Base-by-base conservation (phyloP, 92 coral and sea anemone genomes). In the Meandrina meandrites region DNA sequence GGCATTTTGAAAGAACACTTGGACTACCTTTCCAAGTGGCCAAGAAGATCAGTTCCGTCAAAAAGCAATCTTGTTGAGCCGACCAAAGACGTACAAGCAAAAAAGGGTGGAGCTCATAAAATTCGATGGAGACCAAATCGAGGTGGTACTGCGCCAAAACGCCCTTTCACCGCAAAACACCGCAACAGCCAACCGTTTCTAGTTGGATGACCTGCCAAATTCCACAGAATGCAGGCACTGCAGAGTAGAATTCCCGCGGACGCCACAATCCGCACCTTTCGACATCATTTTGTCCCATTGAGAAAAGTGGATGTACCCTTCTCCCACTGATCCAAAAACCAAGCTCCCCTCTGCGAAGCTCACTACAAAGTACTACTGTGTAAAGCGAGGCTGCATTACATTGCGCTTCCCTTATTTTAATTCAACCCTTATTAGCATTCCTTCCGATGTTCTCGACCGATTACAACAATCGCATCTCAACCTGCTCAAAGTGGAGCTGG, bases 111-210 rank as follows among this genome's bases (percentile, higher is more conserved):
- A 54, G 31, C 80, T 6, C 86, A 88, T 85, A 79, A 69, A 70
- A 70, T 79, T 54, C 80, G 88, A 8, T 88, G 86, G 86, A 74
- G 89, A 31, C 91, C 91, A 87, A 80, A 72, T 82, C 83, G 45
- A 40, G 87, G 68, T 66, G 83, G 30, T 34, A 48, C 81, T 64
- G 90, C 83, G 51, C 58, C 68, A 22, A 18, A 56, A 22, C 24
- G 5, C 18, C 83, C 92, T 83, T 89, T 76, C 70, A 89, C 80
- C 11, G 90, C 78, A 5, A 75, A 85, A 78, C 86, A 89, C 48
- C 89, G 83, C 86, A 91, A 91, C 83, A 68, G 88, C 86, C n/a
- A 53, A 50, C 91, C 93, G 4, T 75, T 91, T 57, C 74, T 82
- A 17, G 89, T 90, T 53, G 12, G 28, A 62, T 75, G 89, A 91